A percentile compares a stretch with the other conserved stretches of the same genome.
Evolutionary conservation across 2,113 vertebrate genomes (phyloP).

Genomic region (Balaenoptera acutorostrata): DNA sequence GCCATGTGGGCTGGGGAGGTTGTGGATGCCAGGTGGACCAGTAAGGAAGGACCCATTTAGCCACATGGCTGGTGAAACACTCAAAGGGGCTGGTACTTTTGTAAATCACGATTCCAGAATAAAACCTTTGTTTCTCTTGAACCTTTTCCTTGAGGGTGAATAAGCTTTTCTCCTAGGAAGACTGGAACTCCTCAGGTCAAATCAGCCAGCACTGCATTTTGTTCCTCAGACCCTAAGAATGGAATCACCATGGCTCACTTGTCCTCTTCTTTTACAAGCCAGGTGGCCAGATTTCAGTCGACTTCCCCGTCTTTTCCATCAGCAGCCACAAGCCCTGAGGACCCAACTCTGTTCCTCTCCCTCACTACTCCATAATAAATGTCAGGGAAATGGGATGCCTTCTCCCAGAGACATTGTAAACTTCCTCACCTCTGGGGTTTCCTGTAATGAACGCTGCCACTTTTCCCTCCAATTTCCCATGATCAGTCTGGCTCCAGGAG

Average conservation of each 20-base stretch:
- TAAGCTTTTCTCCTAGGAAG: not conserved
- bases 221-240: not conserved
- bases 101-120: not conserved
- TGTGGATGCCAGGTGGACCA: accelerated
- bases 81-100: not conserved
- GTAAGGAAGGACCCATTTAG: not conserved
- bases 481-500: not conserved
- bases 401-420: not conserved
- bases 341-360: too few species aligned
- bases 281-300: not conserved
- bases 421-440: not conserved
- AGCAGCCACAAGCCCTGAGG: not conserved
- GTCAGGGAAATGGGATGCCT: not conserved
- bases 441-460: not conserved
- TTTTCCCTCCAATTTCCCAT: not conserved
- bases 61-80: not conserved
- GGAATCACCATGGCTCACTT: too few species aligned
- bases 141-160: not conserved
- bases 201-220: not conserved
- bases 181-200: not conserved
- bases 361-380: too few species aligned
- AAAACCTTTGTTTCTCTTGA: not conserved
- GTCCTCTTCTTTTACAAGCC: not conserved
- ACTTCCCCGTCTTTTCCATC: not conserved
- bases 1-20: too few species aligned